Conservation (phyloP, 2,113 vertebrate species). For the Falcunculus frontatus region DNA sequence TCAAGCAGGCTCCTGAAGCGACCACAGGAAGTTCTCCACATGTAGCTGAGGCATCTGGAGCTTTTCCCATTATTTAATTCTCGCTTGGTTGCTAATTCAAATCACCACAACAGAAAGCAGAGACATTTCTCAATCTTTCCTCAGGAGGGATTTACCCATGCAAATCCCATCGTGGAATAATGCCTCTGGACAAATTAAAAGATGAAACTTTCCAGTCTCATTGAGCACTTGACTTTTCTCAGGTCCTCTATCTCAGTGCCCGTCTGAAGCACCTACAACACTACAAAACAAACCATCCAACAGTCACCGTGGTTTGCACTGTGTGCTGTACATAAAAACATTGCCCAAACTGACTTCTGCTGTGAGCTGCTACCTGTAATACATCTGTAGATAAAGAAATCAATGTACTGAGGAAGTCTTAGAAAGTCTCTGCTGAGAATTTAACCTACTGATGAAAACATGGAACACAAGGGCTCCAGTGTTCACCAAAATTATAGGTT, state of each 20-base stretch:
- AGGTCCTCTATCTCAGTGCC: background rate
- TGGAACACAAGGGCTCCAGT: conserved; percentile 85
- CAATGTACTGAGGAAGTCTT: background rate
- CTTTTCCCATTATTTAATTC: conserved; percentile 24
- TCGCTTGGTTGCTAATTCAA: conserved; percentile 25
- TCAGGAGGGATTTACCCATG: background rate
- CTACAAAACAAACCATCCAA: background rate
- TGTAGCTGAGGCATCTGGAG: conserved; percentile 39
- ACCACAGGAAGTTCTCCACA: conserved; percentile 43
- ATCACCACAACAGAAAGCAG: conserved; percentile 34
- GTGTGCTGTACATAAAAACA: background rate
- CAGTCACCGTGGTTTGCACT: background rate
- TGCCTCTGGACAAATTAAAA: background rate
- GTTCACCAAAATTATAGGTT: conserved; percentile 72
- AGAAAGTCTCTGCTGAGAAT: background rate
- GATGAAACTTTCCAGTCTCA: background rate
- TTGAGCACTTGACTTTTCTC: background rate
- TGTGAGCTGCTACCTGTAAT: background rate
- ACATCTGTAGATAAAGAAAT: background rate
- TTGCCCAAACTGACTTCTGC: background rate
- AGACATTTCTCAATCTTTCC: conserved; percentile 41
- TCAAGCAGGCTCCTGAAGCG: conserved; percentile 4
- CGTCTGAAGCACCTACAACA: background rate
- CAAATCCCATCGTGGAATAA: conserved; percentile 5
- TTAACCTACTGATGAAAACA: conserved; percentile 78